These are phyloP conservation scores for Diabrotica undecimpunctata DNA, from an alignment of 1,140 invertebrate genomes.

Conservation along the genomic window DNA sequence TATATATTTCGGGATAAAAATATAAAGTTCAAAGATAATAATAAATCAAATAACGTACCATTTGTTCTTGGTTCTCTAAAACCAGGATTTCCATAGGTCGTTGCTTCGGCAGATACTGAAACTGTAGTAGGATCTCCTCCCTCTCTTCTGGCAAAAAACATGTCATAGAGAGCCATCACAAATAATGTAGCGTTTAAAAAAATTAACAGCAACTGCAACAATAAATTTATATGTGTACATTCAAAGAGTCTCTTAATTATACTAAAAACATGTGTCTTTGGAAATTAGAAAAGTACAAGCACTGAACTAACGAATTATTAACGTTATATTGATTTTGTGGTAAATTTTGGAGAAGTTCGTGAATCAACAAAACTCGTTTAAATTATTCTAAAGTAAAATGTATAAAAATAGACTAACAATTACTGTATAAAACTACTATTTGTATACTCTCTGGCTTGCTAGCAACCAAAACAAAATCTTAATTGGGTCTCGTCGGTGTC, in stretches of 20 bases:
- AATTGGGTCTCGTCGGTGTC: no score
- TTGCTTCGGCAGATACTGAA: constrained; percentile 55
- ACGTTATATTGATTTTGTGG: no score
- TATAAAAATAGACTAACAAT: no score
- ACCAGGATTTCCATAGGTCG: constrained; percentile 79
- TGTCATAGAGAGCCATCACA: constrained; percentile 72
- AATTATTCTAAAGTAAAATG: no score
- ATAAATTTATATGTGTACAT: constrained; percentile 5
- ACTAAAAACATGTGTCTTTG: background rate
- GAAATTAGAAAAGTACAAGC: background rate
- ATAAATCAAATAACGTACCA: constrained; percentile 45
- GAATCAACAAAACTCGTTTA: no score
- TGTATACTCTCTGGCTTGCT: no score
- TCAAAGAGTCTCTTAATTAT: background rate
- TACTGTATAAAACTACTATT: no score
- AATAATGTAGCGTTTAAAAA: constrained; percentile 69
- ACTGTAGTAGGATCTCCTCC: constrained; percentile 71
- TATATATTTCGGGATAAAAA: no score
- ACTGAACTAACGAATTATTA: no score
- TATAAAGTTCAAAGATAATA: no score
- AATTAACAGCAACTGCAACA: constrained; percentile 71
- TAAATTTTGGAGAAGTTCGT: no score
- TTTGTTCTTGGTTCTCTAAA: constrained; percentile 68
- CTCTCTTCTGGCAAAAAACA: constrained; percentile 61
- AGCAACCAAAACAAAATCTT: no score